Base-by-base conservation (phyloP, 2,888 invertebrate species). In the Plebejus anna region DNA sequence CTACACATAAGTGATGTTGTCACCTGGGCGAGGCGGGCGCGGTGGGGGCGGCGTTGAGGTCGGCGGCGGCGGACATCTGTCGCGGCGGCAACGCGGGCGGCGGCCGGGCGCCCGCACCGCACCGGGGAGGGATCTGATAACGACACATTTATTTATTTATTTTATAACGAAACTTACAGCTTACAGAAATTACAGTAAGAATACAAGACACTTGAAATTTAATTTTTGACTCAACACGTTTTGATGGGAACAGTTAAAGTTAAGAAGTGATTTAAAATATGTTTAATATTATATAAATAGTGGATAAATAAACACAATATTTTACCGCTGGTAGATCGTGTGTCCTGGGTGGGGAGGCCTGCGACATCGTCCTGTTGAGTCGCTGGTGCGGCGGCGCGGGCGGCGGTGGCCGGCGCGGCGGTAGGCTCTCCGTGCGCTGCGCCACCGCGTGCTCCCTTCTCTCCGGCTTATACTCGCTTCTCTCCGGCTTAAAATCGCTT, bases 21-120 rank as follows among this genome's bases (percentile, higher is more conserved):
- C 83, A 93, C 94, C 82, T 94, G 83, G 83, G 89, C 71, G 79
- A 84, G 80, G 82, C 47, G 47, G 47, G 47, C 47, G 47, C 2
- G 47, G 9, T 9, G 83, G 83, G 89, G 66, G 79, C 84, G 80
- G 82, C 82, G 80, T 85, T 89, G 80, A 93, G 87, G 80, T 92
- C 91, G 0, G 93, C 92, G 76, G 94, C 90, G 77, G 89, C 94
- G 76, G 95, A 94, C 80, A 89, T 89, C 80, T 95, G 95, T 36
- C 95, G 90, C 79, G 95, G 95, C 22, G 95, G 95, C 76, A 95
- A 92, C 75, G 93, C 93, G 79, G 95, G 94, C 73, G 92, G 91
- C 3, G 89, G 81, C 55, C 86, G 82, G 55, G 78, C 79, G 22
- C 79, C 51, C 28, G 81, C 80, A 7, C 84, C 82, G 66, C 81